Evolutionary conservation across 2,797 vertebrate species (phyloP), one percentile per base, ranked within the genome.

Genomic region (Chromobotia macracanthus): DNA sequence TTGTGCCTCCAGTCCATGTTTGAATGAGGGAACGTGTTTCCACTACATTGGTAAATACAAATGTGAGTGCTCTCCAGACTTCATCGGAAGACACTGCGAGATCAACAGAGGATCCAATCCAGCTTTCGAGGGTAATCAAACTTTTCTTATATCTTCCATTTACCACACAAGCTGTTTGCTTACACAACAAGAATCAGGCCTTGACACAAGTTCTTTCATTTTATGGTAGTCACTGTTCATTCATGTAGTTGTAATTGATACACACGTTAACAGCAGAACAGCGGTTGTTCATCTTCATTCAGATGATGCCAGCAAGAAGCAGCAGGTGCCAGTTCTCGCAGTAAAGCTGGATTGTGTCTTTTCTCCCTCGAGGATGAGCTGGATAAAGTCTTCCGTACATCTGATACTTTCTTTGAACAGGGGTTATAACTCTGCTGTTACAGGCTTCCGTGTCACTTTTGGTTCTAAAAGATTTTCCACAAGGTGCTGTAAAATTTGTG

Each of bases 41-140:
- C 97, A 99, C 90, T 99, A 99, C 90, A 97, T 97, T 1, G 97
- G 97, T 85, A 99, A 99, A 89, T 99, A 98, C 90, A 99, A 99
- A 90, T 99, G 97, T 12, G 97, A 99, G 89, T 99, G 97, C 81
- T 92, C 94, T 11, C 91, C 91, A 0, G 90, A 91, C 75, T 99
- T 95, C 86, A 87, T 92, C 0, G 97, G 97, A 75, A 90, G 95
- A 56, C 96, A 97, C 92, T 99, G 97, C 0, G 96, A 98, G 87
- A 92, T 92, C 0, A 95, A 91, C 94, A 91, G 75, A 82, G 90
- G 87, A 72, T 81, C 83, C 1, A 35, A 77, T 2, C 87, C 72
- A 10, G 58, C 80, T 63, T 79, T 85, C 8, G 48, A 90, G 87
- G 92, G 94, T 94, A 82, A 91, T 44, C 38, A 16, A 15, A 44